A percentile compares a stretch with the other conserved stretches of the same genome.
These are phyloP conservation scores for Plagiodera versicolora DNA, from an alignment of 2,888 invertebrate genomes.

Conservation along the genomic window DNA sequence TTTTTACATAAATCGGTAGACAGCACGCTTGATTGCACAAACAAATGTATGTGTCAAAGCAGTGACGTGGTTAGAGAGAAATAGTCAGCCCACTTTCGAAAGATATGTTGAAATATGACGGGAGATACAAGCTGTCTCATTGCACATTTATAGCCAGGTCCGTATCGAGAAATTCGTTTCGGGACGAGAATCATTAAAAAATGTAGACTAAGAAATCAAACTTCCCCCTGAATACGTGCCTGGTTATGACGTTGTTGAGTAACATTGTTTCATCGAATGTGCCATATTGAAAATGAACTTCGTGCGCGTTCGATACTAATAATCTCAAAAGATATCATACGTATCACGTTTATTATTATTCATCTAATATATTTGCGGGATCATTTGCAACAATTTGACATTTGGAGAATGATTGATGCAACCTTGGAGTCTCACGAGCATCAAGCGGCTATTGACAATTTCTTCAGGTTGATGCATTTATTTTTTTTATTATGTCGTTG, in stretches of 20 bases:
- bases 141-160: too few relatives aligned
- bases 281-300: too few relatives aligned
- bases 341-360: background rate
- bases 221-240: too few relatives aligned
- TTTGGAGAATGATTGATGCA: constrained; percentile 8
- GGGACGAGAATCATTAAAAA: too few relatives aligned
- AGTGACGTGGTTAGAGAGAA: constrained; percentile 15
- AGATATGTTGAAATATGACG: too few relatives aligned
- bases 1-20: constrained; percentile 21
- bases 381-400: constrained; percentile 9
- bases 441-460: constrained; percentile 4
- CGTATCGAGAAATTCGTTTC: too few relatives aligned
- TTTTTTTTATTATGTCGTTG: background rate
- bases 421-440: constrained; percentile 7
- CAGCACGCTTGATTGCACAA: constrained; percentile 28
- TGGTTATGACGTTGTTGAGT: too few relatives aligned
- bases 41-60: constrained; percentile 27
- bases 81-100: too few relatives aligned
- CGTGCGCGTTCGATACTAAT: background rate
- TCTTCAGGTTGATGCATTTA: background rate
- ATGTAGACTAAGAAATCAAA: too few relatives aligned
- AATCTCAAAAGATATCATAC: background rate
- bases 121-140: too few relatives aligned
- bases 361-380: background rate
- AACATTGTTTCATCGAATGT: too few relatives aligned